phyloP scores from a whole-genome alignment of 2,797 vertebrate species.

The Coreius guichenoti region DNA sequence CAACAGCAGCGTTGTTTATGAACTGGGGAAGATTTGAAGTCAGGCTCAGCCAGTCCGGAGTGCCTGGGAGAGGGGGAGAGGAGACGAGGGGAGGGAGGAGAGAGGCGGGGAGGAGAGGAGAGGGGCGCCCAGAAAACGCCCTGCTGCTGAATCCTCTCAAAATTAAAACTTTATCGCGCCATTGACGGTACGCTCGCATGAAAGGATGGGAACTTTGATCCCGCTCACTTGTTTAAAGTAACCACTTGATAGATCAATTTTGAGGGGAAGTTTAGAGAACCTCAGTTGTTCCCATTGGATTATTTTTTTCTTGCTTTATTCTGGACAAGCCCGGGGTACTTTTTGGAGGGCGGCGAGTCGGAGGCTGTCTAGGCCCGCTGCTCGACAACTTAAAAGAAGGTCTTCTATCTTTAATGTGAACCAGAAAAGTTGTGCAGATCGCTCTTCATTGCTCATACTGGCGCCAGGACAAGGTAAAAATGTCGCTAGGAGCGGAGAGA shows the following conservation, averaged over 20 bases:
- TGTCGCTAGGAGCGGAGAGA: constrained; percentile 82
- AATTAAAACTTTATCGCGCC: constrained; percentile 77
- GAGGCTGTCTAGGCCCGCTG: constrained; percentile 75
- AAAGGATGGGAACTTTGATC: constrained; percentile 60
- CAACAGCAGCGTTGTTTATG: constrained; percentile 40
- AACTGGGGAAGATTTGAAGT: constrained; percentile 48
- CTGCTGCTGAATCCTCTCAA: constrained; percentile 70
- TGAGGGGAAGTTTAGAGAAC: constrained; percentile 53
- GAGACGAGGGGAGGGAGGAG: constrained; percentile 40
- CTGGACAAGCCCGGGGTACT: constrained; percentile 65
- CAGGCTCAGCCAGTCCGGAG: constrained; percentile 39
- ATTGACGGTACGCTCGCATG: constrained; percentile 59
- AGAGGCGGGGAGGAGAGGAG: constrained; percentile 55
- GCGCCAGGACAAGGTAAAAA: constrained; percentile 56
- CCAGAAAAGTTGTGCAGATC: constrained; percentile 43
- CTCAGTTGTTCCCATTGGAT: constrained; percentile 51
- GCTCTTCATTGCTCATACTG: constrained; percentile 36
- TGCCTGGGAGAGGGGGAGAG: constrained; percentile 43
- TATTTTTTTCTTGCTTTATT: constrained; percentile 68
- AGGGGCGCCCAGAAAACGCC: constrained; percentile 81
- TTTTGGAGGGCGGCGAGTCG: constrained; percentile 72
- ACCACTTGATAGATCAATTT: constrained; percentile 32
- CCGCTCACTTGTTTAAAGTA: constrained; percentile 8
- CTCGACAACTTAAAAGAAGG: constrained; percentile 69
- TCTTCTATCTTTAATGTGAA: constrained; percentile 68